Evolutionary conservation across 2,888 invertebrate species (phyloP).

Genomic region (Petrophora chlorosata): DNA sequence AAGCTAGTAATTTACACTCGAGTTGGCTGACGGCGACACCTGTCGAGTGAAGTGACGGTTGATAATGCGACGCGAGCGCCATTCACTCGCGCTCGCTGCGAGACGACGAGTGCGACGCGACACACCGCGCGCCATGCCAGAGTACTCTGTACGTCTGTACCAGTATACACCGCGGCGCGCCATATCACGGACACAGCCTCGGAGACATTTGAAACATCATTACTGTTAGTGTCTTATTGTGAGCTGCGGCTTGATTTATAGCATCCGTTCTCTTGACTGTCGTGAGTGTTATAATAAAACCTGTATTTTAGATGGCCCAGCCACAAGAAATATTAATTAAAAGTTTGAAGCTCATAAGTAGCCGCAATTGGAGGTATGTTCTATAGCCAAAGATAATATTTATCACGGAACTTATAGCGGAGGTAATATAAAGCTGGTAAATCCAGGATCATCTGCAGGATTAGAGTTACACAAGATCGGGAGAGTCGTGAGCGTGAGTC

Average conservation of each 20-base stretch:
- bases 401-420: constrained; percentile 67
- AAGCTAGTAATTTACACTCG: constrained; percentile 82
- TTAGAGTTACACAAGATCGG: constrained; percentile 78
- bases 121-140: constrained; percentile 29
- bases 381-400: constrained; percentile 46
- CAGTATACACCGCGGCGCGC: background rate
- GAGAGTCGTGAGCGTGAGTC: constrained; percentile 54
- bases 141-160: too few species aligned
- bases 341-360: background rate
- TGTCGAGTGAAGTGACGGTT: constrained; percentile 80
- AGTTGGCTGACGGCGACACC: constrained; percentile 83
- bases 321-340: background rate
- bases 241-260: too few species aligned
- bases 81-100: constrained; percentile 72
- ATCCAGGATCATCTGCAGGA: constrained; percentile 79
- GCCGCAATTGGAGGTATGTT: background rate
- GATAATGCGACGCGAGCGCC: constrained; percentile 79
- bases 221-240: too few species aligned
- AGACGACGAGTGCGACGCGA: too few species aligned
- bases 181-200: too few species aligned
- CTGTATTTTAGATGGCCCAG: too few species aligned
- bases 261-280: too few species aligned
- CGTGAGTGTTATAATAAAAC: too few species aligned
- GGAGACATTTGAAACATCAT: too few species aligned
- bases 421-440: constrained; percentile 76